Conservation (phyloP, 2,888 invertebrate species). For the Euplexia lucipara region DNA sequence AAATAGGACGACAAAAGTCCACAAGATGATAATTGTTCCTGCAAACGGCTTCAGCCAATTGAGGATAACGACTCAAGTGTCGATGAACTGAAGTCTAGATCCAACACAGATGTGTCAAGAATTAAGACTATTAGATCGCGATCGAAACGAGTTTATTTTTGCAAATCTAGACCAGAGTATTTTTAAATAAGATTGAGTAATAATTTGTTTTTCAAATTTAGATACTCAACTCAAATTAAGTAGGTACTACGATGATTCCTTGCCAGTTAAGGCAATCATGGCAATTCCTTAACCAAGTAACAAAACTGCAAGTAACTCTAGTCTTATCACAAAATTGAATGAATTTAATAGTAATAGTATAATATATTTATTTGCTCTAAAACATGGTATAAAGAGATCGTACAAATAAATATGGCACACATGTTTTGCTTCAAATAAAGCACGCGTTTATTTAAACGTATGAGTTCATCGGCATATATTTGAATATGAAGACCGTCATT, state of each 20-base stretch:
- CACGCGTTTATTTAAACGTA: neutral
- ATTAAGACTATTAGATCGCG: conserved; percentile 52
- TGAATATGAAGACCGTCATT: conserved; percentile 31
- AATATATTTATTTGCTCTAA: too few species aligned
- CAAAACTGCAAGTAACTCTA: neutral
- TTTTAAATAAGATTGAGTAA: conserved; percentile 43
- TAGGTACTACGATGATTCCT: conserved; percentile 9
- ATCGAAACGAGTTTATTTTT: conserved; percentile 35
- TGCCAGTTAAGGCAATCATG: neutral
- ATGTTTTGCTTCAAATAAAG: too few species aligned
- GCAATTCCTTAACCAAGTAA: neutral
- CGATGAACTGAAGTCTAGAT: conserved; percentile 77
- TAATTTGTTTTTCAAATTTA: conserved; percentile 11
- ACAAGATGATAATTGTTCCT: conserved; percentile 81
- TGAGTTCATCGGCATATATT: conserved; percentile 45
- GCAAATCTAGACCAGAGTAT: conserved; percentile 29
- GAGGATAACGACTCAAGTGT: conserved; percentile 80
- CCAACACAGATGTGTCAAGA: conserved; percentile 59
- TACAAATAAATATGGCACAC: too few species aligned
- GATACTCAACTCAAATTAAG: neutral
- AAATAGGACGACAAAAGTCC: conserved; percentile 72
- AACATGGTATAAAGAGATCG: too few species aligned
- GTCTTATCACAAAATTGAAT: conserved; percentile 16
- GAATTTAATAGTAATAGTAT: too few species aligned
- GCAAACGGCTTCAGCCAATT: conserved; percentile 80